A percentile compares a stretch with the other conserved stretches of the same genome.
These are phyloP conservation scores for Equus quagga DNA, from an alignment of 2,113 vertebrate species.

Conservation along the genomic window DNA sequence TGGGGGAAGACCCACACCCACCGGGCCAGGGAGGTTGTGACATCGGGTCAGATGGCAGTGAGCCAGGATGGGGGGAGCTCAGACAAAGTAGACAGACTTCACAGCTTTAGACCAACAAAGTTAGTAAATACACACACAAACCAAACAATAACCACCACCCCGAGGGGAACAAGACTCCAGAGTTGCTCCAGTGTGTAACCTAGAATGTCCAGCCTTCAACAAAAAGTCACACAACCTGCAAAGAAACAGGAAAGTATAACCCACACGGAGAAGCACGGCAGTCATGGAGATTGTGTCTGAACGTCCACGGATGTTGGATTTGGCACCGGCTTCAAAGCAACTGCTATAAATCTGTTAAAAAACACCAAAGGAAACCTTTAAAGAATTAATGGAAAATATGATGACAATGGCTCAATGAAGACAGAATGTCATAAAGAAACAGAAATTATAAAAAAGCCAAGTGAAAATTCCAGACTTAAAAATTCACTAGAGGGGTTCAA, in stretches of 20 bases:
- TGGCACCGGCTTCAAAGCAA: neutral
- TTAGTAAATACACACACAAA: neutral
- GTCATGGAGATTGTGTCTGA: rapidly evolving
- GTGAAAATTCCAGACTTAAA: neutral
- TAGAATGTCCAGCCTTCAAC: rapidly evolving
- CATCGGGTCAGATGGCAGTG: rapidly evolving
- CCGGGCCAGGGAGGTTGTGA: too few species aligned
- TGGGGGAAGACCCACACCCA: rapidly evolving
- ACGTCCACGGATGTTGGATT: rapidly evolving
- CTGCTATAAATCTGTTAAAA: rapidly evolving
- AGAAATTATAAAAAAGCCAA: neutral
- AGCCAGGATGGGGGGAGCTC: rapidly evolving
- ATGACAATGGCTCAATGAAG: neutral
- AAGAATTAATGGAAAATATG: neutral
- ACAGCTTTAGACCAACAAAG: neutral
- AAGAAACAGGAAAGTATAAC: rapidly evolving
- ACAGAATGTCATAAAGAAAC: neutral
- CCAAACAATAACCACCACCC: rapidly evolving
- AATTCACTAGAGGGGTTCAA: rapidly evolving
- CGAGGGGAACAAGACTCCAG: rapidly evolving
- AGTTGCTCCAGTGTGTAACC: rapidly evolving
- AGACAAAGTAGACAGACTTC: rapidly evolving
- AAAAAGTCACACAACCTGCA: rapidly evolving
- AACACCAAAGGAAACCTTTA: neutral
- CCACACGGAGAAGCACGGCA: rapidly evolving